Evolutionary conservation across 1,140 invertebrate species (phyloP), one percentile per base, ranked within the genome.

Genomic region (Drosophila orena): DNA sequence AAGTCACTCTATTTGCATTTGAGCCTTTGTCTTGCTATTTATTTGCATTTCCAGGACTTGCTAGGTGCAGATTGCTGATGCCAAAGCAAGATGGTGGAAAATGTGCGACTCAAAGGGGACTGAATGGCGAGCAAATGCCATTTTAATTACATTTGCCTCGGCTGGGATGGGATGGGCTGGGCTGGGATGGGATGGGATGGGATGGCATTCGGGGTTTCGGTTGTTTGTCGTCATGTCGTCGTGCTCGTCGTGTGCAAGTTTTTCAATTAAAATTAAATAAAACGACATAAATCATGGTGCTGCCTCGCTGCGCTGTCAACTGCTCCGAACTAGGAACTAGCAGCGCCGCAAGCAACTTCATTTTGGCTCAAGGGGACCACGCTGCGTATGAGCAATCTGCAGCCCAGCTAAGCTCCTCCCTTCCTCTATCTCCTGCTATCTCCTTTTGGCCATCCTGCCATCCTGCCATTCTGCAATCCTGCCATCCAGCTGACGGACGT

Each of bases 211-310:
- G 24, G 24, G 24, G 46, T 38, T 42, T 75, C 49, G 66, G n/a
- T 49, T 68, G 50, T 57, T 57, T 79, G 53, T 49, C 62, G 64
- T 50, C 66, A 38, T 38, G 46, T 54, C 50, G n/a, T n/a, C n/a
- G n/a, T n/a, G 61, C 66, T 30, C 30, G 34, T 54, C 46, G 58
- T 69, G 79, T 70, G 71, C 71, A 79, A 88, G 79, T 88, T 88
- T 86, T 83, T 88, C 84, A 88, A 88, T 88, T 89, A 88, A 86
- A 89, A 89, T 86, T 86, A 89, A 88, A 89, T 88, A 89, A 86
- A 86, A 81, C 66, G 83, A 88, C 83, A 88, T 86, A 86, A 86
- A 86, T 86, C 81, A 86, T 78, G 83, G 58, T 44, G 42, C 62
- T 35, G 50, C 43, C 30, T 30, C 40, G 37, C 37, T 30, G 2